Evolutionary conservation across 2,888 invertebrate genomes (phyloP).

Genomic region (Drosophila lutescens): DNA sequence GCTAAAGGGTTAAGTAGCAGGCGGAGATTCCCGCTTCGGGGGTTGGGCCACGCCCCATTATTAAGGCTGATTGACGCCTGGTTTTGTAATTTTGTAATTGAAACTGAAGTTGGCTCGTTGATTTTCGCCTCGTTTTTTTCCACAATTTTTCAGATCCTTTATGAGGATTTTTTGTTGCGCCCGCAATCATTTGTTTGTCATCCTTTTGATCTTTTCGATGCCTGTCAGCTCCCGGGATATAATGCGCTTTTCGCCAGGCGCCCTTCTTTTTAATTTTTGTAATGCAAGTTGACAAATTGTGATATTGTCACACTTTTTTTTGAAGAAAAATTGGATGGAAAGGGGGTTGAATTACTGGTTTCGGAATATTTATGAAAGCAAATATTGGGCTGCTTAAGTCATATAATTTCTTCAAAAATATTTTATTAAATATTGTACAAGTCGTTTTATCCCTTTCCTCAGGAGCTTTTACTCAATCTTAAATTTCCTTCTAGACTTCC

Average conservation of each 20-base stretch:
- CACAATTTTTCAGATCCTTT: slow-evolving; percentile 54
- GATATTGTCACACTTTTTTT: slow-evolving; percentile 63
- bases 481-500: slow-evolving; percentile 1
- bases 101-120: slow-evolving; percentile 67
- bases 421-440: neutral
- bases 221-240: slow-evolving; percentile 35
- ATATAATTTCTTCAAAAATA: neutral
- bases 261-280: slow-evolving; percentile 60
- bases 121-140: slow-evolving; percentile 43
- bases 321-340: neutral
- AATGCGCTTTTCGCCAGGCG: slow-evolving; percentile 29
- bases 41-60: slow-evolving; percentile 72
- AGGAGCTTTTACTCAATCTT: neutral
- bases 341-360: neutral
- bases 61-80: slow-evolving; percentile 80
- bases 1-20: slow-evolving; percentile 77
- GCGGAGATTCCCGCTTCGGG: slow-evolving; percentile 37
- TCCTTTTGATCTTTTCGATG: slow-evolving; percentile 52
- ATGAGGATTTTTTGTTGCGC: slow-evolving; percentile 34
- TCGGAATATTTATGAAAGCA: too few species aligned
- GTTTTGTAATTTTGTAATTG: slow-evolving; percentile 79
- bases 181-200: slow-evolving; percentile 60
- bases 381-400: neutral
- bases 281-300: slow-evolving; percentile 76
- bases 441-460: neutral